phyloP scores from a whole-genome alignment of 2,888 invertebrate genomes.

The Drosophila prolongata region DNA sequence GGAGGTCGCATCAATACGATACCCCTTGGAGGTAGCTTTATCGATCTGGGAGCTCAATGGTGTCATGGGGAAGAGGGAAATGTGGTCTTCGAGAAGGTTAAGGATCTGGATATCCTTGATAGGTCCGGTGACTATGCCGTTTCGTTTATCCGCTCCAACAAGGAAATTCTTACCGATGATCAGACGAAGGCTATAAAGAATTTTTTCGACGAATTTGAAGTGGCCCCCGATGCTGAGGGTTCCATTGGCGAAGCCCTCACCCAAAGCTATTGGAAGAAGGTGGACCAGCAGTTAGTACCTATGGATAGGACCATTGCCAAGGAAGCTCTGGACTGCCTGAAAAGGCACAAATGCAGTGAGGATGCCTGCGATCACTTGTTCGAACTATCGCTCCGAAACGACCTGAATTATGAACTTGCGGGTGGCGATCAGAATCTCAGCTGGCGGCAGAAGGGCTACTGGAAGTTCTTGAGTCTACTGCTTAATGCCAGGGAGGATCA shows the following conservation, averaged over 20 bases:
- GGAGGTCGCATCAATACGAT: constrained; percentile 87
- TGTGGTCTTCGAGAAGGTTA: constrained; percentile 86
- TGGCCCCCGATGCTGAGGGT: constrained; percentile 59
- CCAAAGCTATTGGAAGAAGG: constrained; percentile 67
- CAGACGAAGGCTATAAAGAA: constrained; percentile 51
- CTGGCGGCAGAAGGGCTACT: constrained; percentile 91
- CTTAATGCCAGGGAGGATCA: constrained; percentile 79
- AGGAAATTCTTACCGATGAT: constrained; percentile 80
- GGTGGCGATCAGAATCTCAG: constrained; percentile 89
- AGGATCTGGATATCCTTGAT: constrained; percentile 72
- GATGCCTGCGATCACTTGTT: constrained; percentile 88
- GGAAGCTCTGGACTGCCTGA: constrained; percentile 87
- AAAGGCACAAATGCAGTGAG: constrained; percentile 83
- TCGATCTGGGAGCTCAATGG: constrained; percentile 93
- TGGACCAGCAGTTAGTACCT: constrained; percentile 61
- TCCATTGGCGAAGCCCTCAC: constrained; percentile 81
- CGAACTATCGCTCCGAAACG: constrained; percentile 86
- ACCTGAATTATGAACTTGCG: constrained; percentile 85
- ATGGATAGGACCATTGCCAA: constrained; percentile 82
- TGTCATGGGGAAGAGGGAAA: constrained; percentile 87
- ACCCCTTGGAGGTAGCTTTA: constrained; percentile 85
- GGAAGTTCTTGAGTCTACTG: constrained; percentile 88
- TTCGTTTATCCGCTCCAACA: constrained; percentile 80
- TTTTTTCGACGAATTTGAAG: constrained; percentile 77
- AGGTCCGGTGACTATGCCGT: constrained; percentile 60